phyloP scores from a whole-genome alignment of 2,888 invertebrate genomes.

The Pyrrhosoma nymphula region DNA sequence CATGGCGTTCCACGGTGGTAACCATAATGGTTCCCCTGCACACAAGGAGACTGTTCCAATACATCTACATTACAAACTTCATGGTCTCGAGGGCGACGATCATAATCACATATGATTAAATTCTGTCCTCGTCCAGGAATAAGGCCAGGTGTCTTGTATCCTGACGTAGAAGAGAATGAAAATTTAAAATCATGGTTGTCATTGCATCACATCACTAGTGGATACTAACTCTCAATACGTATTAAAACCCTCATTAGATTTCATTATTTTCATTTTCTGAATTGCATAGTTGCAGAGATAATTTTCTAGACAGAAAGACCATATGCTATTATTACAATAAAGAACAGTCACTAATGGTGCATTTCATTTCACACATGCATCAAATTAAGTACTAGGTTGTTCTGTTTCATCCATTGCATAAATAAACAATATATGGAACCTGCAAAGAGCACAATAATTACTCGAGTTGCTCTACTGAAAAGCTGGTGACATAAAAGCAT shows the following conservation, averaged over 20 bases:
- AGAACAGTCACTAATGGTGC: too few species aligned
- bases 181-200: neutral
- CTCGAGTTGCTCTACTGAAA: too few species aligned
- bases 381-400: too few species aligned
- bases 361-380: too few species aligned
- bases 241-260: neutral
- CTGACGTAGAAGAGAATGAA: neutral
- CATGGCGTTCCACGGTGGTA: conserved; percentile 94
- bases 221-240: too few species aligned
- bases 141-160: neutral
- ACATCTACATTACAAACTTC: conserved; percentile 92
- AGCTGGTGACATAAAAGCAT: too few species aligned
- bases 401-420: too few species aligned
- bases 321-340: too few species aligned
- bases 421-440: too few species aligned
- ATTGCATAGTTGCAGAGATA: too few species aligned
- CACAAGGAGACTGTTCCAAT: conserved; percentile 87
- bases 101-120: conserved; percentile 84
- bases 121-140: conserved; percentile 77
- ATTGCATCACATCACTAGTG: neutral
- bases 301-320: too few species aligned
- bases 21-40: conserved; percentile 88
- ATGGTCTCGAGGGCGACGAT: conserved; percentile 81
- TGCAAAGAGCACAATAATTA: too few species aligned
- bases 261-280: neutral